Conservation (phyloP, 2,113 vertebrate species). For the Gallinago paraguaiae region DNA sequence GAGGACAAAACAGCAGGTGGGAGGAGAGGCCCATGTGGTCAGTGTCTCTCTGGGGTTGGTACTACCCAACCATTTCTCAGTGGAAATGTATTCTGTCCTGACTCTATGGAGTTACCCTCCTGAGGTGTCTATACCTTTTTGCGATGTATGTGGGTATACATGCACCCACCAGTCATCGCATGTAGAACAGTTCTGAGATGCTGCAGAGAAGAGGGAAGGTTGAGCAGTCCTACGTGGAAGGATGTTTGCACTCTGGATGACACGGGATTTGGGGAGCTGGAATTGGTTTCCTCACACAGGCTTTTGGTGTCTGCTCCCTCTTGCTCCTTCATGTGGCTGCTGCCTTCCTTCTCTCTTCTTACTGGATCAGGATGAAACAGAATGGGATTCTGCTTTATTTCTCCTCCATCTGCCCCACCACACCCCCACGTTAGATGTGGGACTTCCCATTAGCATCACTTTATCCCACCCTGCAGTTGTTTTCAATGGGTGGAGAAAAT, state of each 20-base stretch:
- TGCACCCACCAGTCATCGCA: background rate
- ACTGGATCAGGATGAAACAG: slow-evolving; percentile 46
- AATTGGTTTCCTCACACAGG: background rate
- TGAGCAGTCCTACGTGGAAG: background rate
- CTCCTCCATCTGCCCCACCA: background rate
- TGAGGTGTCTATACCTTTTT: accelerated
- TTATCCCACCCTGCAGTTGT: background rate
- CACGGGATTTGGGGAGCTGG: background rate
- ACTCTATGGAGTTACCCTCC: accelerated
- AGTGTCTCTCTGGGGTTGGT: background rate
- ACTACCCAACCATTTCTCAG: accelerated
- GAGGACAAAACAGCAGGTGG: background rate
- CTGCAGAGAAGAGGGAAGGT: background rate
- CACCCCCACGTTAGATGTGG: background rate
- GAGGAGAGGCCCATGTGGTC: background rate
- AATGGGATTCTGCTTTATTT: slow-evolving; percentile 2
- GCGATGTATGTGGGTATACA: accelerated
- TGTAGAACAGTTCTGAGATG: background rate
- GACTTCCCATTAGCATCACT: background rate
- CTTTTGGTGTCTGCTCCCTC: background rate
- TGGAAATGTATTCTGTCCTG: accelerated
- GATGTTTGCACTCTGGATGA: background rate
- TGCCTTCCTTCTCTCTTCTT: background rate
- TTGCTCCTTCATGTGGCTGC: slow-evolving; percentile 41
- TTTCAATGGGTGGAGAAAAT: background rate